A percentile compares a stretch with the other conserved stretches of the same genome.
These are phyloP conservation scores for Callithrix jacchus DNA, from an alignment of 2,113 vertebrate genomes.

Conservation along the genomic window DNA sequence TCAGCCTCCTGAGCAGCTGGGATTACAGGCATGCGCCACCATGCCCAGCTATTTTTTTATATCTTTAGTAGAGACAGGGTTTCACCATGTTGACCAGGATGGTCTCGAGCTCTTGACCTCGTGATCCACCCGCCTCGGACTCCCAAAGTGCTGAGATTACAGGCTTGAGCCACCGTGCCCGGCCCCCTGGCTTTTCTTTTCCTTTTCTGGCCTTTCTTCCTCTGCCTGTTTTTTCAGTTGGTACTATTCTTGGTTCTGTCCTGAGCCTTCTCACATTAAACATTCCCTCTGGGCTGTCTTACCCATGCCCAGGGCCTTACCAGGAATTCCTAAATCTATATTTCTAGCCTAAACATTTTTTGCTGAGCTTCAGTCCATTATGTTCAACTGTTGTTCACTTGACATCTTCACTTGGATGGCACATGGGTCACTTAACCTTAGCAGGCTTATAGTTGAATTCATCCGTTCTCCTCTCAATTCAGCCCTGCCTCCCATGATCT, in stretches of 20 bases:
- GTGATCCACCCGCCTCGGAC: too few species aligned
- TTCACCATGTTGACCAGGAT: too few species aligned
- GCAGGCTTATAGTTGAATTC: not conserved
- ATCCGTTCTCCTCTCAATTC: not conserved
- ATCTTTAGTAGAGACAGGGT: too few species aligned
- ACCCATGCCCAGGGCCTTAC: not conserved
- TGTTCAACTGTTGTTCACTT: not conserved
- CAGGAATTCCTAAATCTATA: constrained; percentile 24
- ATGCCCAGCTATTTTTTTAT: too few species aligned
- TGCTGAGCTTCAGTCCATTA: not conserved
- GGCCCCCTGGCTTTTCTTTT: not conserved
- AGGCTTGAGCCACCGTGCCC: too few species aligned
- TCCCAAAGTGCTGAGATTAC: too few species aligned
- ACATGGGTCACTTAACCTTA: not conserved
- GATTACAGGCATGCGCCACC: too few species aligned
- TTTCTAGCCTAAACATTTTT: constrained; percentile 3
- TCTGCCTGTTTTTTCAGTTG: constrained; percentile 24
- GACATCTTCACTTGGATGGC: not conserved
- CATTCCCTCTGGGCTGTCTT: not conserved
- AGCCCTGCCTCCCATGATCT: not conserved
- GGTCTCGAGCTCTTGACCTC: too few species aligned
- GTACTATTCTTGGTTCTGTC: not conserved
- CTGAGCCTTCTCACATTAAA: not conserved
- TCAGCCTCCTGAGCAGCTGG: too few species aligned
- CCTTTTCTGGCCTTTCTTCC: constrained; percentile 22